Evolutionary conservation across 2,888 invertebrate genomes (phyloP).

Genomic region (Heliconius charithonia): DNA sequence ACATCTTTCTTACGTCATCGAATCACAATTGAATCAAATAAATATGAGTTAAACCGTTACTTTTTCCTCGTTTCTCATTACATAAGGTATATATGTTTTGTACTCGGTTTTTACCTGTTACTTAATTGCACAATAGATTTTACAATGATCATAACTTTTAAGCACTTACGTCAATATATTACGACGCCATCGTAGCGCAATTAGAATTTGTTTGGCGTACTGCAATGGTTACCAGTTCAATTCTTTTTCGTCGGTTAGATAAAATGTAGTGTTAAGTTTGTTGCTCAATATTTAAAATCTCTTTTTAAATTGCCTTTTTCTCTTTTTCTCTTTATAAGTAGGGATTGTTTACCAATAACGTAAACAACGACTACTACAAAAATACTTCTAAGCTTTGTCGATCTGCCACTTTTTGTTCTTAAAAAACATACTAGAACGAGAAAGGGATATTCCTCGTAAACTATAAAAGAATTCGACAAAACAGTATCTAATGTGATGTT

Average conservation of each 20-base stretch:
- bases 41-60: background rate
- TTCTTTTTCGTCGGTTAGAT: background rate
- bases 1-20: background rate
- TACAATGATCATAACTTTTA: background rate
- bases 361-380: too few species aligned
- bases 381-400: too few species aligned
- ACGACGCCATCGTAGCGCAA: background rate
- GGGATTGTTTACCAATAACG: too few species aligned
- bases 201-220: background rate
- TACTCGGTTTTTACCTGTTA: constrained; percentile 20
- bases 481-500: background rate
- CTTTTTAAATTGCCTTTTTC: too few species aligned
- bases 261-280: background rate
- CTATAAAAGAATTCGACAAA: too few species aligned
- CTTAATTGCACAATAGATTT: constrained; percentile 9
- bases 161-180: background rate
- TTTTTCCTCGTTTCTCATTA: constrained; percentile 13
- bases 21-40: constrained; percentile 3
- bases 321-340: too few species aligned
- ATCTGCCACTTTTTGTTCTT: too few species aligned
- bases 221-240: background rate
- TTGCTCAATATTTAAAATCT: background rate
- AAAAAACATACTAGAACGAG: too few species aligned
- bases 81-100: constrained; percentile 5
- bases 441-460: too few species aligned